Evolutionary conservation across 2,888 invertebrate genomes (phyloP).

Genomic region (Aleiodes leptofemur): DNA sequence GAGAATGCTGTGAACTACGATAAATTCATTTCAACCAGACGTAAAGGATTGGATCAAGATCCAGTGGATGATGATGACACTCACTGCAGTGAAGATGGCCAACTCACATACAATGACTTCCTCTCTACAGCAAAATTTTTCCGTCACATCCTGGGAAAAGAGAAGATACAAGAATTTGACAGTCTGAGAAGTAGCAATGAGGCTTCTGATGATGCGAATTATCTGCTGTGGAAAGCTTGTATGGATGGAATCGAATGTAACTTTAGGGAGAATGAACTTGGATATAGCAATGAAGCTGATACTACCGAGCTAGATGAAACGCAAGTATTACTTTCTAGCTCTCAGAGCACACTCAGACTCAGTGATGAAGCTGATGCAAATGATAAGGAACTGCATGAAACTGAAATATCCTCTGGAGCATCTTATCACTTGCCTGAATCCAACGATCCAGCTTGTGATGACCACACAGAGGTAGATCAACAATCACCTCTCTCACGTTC

Average conservation of each 20-base stretch:
- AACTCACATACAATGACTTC: not conserved
- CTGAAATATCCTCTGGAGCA: no score
- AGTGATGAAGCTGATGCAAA: no score
- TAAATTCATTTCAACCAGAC: slow-evolving; percentile 34
- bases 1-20: slow-evolving; percentile 29
- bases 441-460: no score
- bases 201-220: not conserved
- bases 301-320: not conserved
- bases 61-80: not conserved
- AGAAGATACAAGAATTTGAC: not conserved
- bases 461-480: no score
- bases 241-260: not conserved
- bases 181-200: not conserved
- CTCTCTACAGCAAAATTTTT: not conserved
- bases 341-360: no score
- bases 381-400: no score
- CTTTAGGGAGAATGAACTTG: not conserved
- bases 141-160: not conserved
- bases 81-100: not conserved
- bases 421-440: no score
- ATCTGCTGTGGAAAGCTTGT: slow-evolving; percentile 3
- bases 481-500: no score
- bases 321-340: no score
- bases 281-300: not conserved
- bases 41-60: slow-evolving; percentile 18